Evolutionary conservation across 2,888 invertebrate genomes (phyloP), one percentile per base, ranked within the genome.

Genomic region (Drosophila kokeensis): DNA sequence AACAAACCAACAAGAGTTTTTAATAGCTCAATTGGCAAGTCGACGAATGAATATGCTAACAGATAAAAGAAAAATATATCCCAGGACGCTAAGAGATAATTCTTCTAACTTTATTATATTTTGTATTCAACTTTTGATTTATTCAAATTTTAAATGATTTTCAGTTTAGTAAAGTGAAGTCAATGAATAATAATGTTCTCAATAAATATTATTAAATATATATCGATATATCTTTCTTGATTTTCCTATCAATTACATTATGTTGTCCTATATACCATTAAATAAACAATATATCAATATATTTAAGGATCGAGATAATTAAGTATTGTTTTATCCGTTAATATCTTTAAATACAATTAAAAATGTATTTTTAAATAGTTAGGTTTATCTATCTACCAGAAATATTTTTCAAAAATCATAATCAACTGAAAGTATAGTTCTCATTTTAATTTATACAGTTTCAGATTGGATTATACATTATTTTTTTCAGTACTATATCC

Each of bases 1-100:
- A 60, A 78, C 72, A 72, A 65, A 57, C 30, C 36, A 49, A 65
- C 45, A 38, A 38, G 18, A 50, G 34, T 34, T 11, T 10, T 10
- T 27, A 29, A 62, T n/a, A n/a, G 18, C 15, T 2, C 2, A 18
- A 10, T 11, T 34, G 7, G 0, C 4, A 45, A 36, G 29, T 45
- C 75, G 77, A 67, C 34, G 2, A 1, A 0, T 0, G 3, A 18
- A 66, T 70, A 29, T 54, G 1, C 79, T 77, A 11, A n/a, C 32
- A 27, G 13, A 18, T 11, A 11, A 21, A 13, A 15, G 2, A 21
- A 36, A 60, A 45, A 49, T 49, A 42, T 27, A 29, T 30, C 3
- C 18, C 24, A 24, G 4, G 5, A 21, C 5, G 8, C 2, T 18
- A 2, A 29, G 6, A 13, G 18, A 11, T 13, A n/a, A 13, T 24